A percentile compares a stretch with the other conserved stretches of the same genome.
phyloP scores from a whole-genome alignment of 1,140 invertebrate species.

The Camponotus vicinus region DNA sequence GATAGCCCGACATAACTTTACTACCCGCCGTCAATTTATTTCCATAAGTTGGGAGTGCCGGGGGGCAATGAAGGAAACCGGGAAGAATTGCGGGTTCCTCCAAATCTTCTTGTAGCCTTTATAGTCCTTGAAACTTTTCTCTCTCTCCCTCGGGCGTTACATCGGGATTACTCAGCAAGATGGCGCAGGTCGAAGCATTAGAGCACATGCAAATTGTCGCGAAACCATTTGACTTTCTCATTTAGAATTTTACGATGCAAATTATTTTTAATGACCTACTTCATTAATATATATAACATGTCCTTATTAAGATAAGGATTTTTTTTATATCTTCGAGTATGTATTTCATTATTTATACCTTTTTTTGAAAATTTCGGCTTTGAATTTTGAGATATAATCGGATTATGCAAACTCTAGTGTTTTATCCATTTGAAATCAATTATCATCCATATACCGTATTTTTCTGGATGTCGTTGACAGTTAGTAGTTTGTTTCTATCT shows the following conservation, averaged over 20 bases:
- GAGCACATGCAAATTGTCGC: conserved; percentile 39
- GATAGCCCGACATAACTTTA: conserved; percentile 35
- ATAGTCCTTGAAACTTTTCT: conserved; percentile 37
- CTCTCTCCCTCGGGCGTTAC: neutral
- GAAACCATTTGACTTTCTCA: neutral
- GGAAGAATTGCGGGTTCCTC: conserved; percentile 1
- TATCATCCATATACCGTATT: neutral
- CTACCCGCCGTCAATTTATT: conserved; percentile 49
- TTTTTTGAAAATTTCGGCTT: neutral
- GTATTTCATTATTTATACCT: conserved; percentile 1
- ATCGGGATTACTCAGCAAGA: conserved; percentile 33
- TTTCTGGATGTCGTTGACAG: neutral
- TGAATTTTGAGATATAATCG: neutral
- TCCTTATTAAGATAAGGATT: neutral
- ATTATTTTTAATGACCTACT: neutral
- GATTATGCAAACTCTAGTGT: neutral
- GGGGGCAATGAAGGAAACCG: neutral
- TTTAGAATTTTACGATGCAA: conserved; percentile 27
- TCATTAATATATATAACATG: too few relatives aligned
- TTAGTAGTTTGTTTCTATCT: neutral
- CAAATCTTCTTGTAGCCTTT: conserved; percentile 25
- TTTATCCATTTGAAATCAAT: neutral
- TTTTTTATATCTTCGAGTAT: neutral
- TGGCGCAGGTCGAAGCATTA: neutral
- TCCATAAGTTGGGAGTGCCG: conserved; percentile 30